Base-by-base conservation (phyloP, 1,140 invertebrate species). In the Drosophila santomea region DNA sequence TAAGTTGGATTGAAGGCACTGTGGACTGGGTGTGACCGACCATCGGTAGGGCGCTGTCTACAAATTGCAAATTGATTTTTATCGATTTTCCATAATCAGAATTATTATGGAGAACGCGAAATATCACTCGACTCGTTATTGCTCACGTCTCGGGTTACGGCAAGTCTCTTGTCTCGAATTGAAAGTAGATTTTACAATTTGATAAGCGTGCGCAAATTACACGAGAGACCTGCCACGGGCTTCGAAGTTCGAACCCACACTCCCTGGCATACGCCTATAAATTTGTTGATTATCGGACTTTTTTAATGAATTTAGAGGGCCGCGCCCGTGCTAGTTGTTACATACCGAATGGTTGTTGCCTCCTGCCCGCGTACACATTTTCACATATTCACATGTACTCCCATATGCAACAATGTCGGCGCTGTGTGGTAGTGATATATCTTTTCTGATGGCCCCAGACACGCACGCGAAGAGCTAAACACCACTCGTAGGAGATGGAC, bases 61-160 rank as follows among this genome's bases (percentile, higher is more conserved):
- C 83, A 89, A 86, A 86, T 86, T 86, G 83, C 74, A 86, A 86
- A 86, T 86, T 86, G 83, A 86, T 86, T 86, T 83, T 88, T 89
- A 86, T 86, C 83, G 83, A 89, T 79, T 76, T 83, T 63, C 54
- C 75, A 83, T 86, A 86, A 86, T 88, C 83, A 88, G 79, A 86
- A 86, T 85, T 81, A 77, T 77, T 75, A 81, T 81, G 77, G 64
- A 66, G 62, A 83, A 86, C 78, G 85, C 69, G 68, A 86, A 86
- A 86, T 86, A 88, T 86, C 83, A 86, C 75, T 88, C 72, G 80
- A 60, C 60, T 73, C 59, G 79, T 82, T 79, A 82, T 88, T 88
- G 71, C 82, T 78, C 83, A 82, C 78, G 82, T 86, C 85, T 86
- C 58, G 63, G 41, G 63, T 74, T 74, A 72, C 62, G 58, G 52